These are phyloP conservation scores for Ceyx melanurus DNA, from an alignment of 2,113 vertebrate species.

Conservation along the genomic window DNA sequence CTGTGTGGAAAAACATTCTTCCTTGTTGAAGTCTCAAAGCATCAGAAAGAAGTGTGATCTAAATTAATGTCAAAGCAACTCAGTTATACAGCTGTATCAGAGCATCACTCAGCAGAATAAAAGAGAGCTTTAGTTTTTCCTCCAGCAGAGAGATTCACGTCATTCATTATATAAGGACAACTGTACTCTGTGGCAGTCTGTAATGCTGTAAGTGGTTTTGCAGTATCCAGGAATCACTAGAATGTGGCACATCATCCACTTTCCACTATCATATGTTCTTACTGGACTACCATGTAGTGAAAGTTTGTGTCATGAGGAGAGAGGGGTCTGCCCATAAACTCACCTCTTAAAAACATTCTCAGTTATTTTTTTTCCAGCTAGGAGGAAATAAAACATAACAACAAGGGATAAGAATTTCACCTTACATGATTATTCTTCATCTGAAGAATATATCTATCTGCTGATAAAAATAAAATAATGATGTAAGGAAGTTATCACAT, in stretches of 20 bases:
- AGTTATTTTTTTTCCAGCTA: neutral
- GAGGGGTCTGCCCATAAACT: neutral
- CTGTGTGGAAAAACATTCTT: conserved; percentile 24
- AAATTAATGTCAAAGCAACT: conserved; percentile 35
- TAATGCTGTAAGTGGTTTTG: neutral
- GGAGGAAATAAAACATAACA: neutral
- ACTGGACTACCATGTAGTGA: neutral
- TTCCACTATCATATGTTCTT: neutral
- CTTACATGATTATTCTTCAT: neutral
- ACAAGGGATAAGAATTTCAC: neutral
- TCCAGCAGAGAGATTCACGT: neutral
- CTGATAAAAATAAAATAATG: neutral
- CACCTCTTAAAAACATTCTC: neutral
- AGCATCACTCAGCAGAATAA: neutral
- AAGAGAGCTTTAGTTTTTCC: neutral
- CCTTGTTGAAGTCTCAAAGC: neutral
- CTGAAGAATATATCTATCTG: neutral
- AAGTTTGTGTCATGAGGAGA: neutral
- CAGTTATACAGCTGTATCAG: neutral
- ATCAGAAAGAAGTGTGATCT: conserved; percentile 6
- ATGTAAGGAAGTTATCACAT: neutral
- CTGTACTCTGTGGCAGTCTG: neutral
- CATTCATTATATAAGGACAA: neutral
- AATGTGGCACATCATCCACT: neutral
- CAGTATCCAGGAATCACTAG: neutral